phyloP scores from a whole-genome alignment of 2,888 invertebrate genomes.

The Parnassius orleans region DNA sequence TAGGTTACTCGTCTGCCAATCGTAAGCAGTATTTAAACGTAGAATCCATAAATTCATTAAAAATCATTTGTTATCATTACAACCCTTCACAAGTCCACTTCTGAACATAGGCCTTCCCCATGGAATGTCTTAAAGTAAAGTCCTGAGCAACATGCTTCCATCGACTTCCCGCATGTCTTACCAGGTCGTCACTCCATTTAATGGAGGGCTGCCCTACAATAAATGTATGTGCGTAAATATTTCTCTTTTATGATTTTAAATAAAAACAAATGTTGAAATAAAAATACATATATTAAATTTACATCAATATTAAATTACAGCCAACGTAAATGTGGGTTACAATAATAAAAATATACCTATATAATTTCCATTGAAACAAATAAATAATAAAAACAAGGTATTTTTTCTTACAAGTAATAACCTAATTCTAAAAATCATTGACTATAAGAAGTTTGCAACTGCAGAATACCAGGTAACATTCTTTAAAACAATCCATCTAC shows the following conservation, averaged over 20 bases:
- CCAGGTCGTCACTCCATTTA: no score
- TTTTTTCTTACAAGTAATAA: constrained; percentile 68
- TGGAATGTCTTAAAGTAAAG: no score
- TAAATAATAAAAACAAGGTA: constrained; percentile 80
- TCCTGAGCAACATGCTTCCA: no score
- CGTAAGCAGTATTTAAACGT: no score
- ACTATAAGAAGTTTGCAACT: constrained; percentile 72
- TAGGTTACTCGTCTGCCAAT: no score
- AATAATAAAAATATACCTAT: constrained; percentile 81
- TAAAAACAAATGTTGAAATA: constrained; percentile 71
- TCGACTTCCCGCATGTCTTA: no score
- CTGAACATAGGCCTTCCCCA: no score
- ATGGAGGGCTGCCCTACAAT: no score
- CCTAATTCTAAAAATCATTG: constrained; percentile 75
- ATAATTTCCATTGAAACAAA: constrained; percentile 79
- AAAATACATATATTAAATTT: constrained; percentile 82
- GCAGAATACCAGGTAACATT: constrained; percentile 74
- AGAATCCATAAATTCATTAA: no score
- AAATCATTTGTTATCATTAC: no score
- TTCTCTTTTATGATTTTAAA: constrained; percentile 34
- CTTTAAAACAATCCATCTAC: constrained; percentile 70
- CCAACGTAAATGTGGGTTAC: constrained; percentile 80
- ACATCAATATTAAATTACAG: constrained; percentile 81
- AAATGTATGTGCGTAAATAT: neutral
- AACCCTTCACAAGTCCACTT: no score